These are phyloP conservation scores for Macropis europaea DNA, from an alignment of 2,888 invertebrate genomes.

Conservation along the genomic window DNA sequence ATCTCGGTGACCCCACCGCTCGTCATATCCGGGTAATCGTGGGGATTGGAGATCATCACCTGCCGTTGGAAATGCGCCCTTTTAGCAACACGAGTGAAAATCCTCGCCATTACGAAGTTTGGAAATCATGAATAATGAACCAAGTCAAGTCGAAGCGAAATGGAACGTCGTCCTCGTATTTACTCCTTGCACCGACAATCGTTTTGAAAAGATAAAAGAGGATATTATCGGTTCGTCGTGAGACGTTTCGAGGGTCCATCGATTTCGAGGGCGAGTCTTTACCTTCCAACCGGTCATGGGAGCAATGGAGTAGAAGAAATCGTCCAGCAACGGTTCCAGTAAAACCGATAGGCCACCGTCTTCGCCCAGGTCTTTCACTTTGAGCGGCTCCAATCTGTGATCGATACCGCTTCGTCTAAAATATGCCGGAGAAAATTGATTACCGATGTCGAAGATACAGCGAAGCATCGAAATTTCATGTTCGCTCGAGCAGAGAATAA, in stretches of 20 bases:
- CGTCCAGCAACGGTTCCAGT: constrained; percentile 82
- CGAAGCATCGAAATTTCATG: too few relatives aligned
- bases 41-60: constrained; percentile 81
- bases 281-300: constrained; percentile 84
- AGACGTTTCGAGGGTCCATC: neutral
- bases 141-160: too few relatives aligned
- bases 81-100: neutral
- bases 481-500: too few relatives aligned
- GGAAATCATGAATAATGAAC: neutral
- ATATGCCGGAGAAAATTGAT: too few relatives aligned
- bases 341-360: constrained; percentile 82
- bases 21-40: constrained; percentile 81
- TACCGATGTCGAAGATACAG: neutral
- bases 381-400: neutral
- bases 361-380: constrained; percentile 68
- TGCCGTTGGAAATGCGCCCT: constrained; percentile 46
- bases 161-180: too few relatives aligned
- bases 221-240: too few relatives aligned
- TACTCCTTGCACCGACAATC: too few relatives aligned
- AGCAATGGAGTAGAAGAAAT: constrained; percentile 82
- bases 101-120: neutral
- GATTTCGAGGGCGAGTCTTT: constrained; percentile 16
- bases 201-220: too few relatives aligned
- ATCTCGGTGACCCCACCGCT: constrained; percentile 81
- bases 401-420: neutral